Conservation (phyloP, 2,888 invertebrate species). For the Eilema depressum region DNA sequence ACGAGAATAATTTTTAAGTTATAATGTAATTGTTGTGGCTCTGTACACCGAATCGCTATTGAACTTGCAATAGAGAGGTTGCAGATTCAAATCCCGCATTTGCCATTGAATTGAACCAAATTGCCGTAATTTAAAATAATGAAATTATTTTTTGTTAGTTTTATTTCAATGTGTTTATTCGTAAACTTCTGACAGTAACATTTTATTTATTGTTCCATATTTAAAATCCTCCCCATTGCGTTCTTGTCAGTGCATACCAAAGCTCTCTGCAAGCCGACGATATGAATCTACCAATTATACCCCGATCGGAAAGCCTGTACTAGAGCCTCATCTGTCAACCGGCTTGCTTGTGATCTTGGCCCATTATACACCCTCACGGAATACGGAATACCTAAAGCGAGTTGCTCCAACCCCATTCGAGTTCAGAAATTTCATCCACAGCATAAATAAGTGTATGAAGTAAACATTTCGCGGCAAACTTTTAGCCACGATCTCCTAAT, state of each 20-base stretch:
- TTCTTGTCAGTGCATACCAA: too few relatives aligned
- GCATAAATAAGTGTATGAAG: neutral
- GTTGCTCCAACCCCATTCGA: neutral
- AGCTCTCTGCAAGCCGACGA: too few relatives aligned
- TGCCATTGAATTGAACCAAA: too few relatives aligned
- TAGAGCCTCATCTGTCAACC: too few relatives aligned
- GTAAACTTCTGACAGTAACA: too few relatives aligned
- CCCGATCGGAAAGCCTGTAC: too few relatives aligned
- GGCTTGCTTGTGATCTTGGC: neutral
- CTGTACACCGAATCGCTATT: neutral
- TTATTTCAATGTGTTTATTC: too few relatives aligned
- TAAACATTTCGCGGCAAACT: constrained; percentile 5
- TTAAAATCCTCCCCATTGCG: too few relatives aligned
- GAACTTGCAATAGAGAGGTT: neutral
- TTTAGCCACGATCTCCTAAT: constrained; percentile 16
- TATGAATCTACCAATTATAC: too few relatives aligned
- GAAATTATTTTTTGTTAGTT: too few relatives aligned
- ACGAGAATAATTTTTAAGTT: neutral
- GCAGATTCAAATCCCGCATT: neutral
- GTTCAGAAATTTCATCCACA: neutral
- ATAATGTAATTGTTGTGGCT: neutral
- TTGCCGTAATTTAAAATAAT: too few relatives aligned
- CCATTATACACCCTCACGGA: neutral
- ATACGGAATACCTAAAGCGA: neutral
- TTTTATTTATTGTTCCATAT: too few relatives aligned